These are phyloP conservation scores for Peromyscus maniculatus DNA, from an alignment of 2,113 vertebrate species.

Conservation along the genomic window DNA sequence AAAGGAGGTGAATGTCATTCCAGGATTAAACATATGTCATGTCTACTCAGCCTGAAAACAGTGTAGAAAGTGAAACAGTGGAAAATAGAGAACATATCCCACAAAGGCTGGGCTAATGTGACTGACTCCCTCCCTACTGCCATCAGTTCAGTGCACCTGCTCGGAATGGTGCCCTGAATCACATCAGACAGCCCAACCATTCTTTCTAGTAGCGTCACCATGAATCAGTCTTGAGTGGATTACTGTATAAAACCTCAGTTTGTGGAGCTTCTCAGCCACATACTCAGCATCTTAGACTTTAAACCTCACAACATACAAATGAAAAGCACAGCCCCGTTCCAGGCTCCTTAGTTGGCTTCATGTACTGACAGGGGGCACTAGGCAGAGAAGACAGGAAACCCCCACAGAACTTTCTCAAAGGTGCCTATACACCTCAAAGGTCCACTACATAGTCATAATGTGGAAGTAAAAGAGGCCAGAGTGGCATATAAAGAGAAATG, in stretches of 20 bases:
- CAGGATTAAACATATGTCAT: neutral
- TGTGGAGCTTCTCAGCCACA: neutral
- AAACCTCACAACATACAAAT: neutral
- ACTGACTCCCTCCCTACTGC: accelerated
- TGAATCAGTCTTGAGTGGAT: neutral
- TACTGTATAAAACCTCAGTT: neutral
- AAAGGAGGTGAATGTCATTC: neutral
- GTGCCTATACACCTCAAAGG: neutral
- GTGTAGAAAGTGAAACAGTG: neutral
- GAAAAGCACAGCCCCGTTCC: accelerated
- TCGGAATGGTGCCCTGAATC: neutral
- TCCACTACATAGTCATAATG: neutral
- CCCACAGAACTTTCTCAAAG: neutral
- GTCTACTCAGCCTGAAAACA: neutral
- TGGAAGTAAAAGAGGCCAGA: neutral
- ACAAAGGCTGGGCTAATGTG: neutral
- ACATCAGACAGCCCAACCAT: neutral
- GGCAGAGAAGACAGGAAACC: neutral
- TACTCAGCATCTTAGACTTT: neutral
- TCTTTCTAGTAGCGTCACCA: neutral
- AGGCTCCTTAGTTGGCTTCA: neutral
- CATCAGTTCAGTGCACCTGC: too few relatives aligned
- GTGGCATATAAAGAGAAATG: neutral
- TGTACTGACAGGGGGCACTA: accelerated
- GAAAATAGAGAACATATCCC: neutral